These are phyloP conservation scores for Bruchidius siliquastri DNA, from an alignment of 2,888 invertebrate species.

Conservation along the genomic window DNA sequence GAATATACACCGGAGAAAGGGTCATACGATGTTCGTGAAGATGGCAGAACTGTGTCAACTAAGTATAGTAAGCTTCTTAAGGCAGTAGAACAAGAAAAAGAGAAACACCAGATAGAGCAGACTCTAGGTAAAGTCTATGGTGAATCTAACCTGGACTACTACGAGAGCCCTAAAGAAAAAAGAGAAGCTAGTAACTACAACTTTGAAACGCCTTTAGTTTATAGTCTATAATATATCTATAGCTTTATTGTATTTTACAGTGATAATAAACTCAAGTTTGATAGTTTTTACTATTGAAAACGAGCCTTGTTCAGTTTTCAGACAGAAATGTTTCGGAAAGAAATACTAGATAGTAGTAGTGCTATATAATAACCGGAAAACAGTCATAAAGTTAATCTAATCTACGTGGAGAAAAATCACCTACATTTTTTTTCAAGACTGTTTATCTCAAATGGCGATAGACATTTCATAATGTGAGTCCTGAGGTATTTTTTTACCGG, in stretches of 20 bases:
- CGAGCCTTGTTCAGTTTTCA: too few relatives aligned
- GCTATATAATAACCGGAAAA: too few relatives aligned
- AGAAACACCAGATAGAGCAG: conserved; percentile 34
- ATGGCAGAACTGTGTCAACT: conserved; percentile 18
- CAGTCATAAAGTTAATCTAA: too few relatives aligned
- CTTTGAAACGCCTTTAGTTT: conserved; percentile 38
- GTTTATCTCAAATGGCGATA: too few relatives aligned
- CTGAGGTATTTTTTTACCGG: too few relatives aligned
- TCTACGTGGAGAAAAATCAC: too few relatives aligned
- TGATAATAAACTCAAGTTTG: not conserved
- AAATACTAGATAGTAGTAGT: too few relatives aligned
- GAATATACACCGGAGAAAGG: conserved; percentile 1
- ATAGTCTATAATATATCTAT: conserved; percentile 28
- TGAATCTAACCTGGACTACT: conserved; percentile 11
- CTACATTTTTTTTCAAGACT: too few relatives aligned
- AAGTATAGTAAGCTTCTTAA: conserved; percentile 35
- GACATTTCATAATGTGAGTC: too few relatives aligned
- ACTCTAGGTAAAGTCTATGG: conserved; percentile 35
- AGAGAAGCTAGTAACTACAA: conserved; percentile 18
- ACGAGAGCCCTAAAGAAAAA: conserved; percentile 12
- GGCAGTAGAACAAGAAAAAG: conserved; percentile 30
- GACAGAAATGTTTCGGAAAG: too few relatives aligned
- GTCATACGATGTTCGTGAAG: conserved; percentile 4
- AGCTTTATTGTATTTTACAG: conserved; percentile 11
- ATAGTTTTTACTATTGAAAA: too few relatives aligned